Evolutionary conservation across 2,888 invertebrate genomes (phyloP), one percentile per base, ranked within the genome.

Genomic region (Elysia crispata): DNA sequence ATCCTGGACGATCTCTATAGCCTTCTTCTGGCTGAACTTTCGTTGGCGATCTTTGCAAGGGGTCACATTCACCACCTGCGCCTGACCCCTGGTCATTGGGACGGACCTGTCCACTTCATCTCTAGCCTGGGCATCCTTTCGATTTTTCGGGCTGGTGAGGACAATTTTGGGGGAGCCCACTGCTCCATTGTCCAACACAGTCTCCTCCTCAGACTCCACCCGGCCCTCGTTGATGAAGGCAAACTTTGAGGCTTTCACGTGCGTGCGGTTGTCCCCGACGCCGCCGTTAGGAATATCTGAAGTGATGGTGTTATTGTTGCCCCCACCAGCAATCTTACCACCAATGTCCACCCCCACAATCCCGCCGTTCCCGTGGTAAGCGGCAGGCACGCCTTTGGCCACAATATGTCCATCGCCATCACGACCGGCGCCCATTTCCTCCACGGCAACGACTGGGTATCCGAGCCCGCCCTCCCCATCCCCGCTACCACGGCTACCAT

Each of bases 1-100:
- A 54, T 86, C 83, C 76, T 87, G 87, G 18, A 83, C 78, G 57
- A 86, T 85, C 67, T 85, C 86, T 30, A 86, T 86, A 57, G 84
- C 82, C 30, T 73, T 64, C 54, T 77, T 78, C 15, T 79, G 81
- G 23, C 69, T 41, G 15, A 69, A 72, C 33, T 77, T 79, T 28
- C 60, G 54, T 15, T 62, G 20, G 0, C 72, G 54, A 13, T 60
- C 76, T 13, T 11, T 31, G 67, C 20, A 23, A 28, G 13, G n/a
- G 20, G 33, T 6, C 25, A 50, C 72, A 5, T 67, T 72, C 6
- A 75, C 72, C 6, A 74, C 76, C 57, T 80, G 78, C 1, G 77
- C 69, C 74, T 54, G 76, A 8, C 73, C 41, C 62, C 80, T 57
- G 1, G 73, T 66, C n/a, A 79, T 60, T 6, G n/a, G n/a, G 8